Conservation (phyloP, 2,888 invertebrate species). For the Scotopteryx bipunctaria region DNA sequence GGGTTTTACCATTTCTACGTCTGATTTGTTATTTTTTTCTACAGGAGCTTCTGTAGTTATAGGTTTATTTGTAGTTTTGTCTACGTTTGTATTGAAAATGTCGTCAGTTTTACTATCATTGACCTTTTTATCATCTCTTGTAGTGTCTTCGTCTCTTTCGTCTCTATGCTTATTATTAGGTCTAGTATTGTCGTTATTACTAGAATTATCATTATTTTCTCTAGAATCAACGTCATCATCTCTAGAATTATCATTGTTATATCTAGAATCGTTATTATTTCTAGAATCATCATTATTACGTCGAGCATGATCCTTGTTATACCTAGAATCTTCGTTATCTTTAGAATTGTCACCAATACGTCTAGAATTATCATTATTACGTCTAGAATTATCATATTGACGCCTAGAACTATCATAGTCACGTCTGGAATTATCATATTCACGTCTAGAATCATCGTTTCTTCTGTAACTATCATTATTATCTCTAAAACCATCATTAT, state of each 20-base stretch:
- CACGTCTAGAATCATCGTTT: slow-evolving; percentile 6
- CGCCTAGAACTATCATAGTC: neutral
- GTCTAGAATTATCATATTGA: neutral
- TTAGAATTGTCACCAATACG: neutral
- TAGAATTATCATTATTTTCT: neutral
- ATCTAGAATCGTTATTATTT: neutral
- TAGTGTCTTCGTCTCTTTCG: slow-evolving; percentile 26
- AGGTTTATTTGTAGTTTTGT: slow-evolving; percentile 37
- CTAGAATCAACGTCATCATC: neutral
- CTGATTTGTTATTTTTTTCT: slow-evolving; percentile 48
- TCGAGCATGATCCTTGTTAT: too few relatives aligned
- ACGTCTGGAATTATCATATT: neutral
- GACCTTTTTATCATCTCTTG: slow-evolving; percentile 60
- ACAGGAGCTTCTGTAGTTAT: slow-evolving; percentile 37
- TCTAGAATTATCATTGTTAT: slow-evolving; percentile 2
- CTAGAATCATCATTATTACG: neutral
- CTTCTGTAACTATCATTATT: neutral
- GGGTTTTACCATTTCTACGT: slow-evolving; percentile 49
- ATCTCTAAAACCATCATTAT: neutral
- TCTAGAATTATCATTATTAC: neutral
- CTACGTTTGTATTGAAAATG: slow-evolving; percentile 41
- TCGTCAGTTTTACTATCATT: slow-evolving; percentile 56
- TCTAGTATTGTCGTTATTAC: slow-evolving; percentile 5
- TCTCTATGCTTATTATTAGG: slow-evolving; percentile 20
- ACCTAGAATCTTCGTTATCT: slow-evolving; percentile 6